Percentiles rank a stretch among this genome's conserved stretches.
Evolutionary conservation across 2,113 vertebrate genomes (phyloP).

Genomic region (Cephalophus harveyi): DNA sequence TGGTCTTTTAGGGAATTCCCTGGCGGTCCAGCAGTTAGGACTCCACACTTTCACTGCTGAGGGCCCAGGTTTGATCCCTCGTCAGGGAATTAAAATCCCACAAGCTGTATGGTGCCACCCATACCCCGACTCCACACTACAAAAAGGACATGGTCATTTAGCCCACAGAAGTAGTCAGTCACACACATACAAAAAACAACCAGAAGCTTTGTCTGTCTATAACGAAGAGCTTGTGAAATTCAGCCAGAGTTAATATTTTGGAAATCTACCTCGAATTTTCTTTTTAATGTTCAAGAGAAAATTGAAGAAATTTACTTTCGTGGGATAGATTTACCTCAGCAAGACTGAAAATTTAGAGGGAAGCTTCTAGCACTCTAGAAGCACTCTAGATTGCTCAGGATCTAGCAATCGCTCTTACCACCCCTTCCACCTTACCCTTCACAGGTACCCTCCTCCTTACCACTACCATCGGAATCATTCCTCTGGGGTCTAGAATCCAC

Average conservation of each 20-base stretch:
- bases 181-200: neutral
- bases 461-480: slow-evolving; percentile 72
- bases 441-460: slow-evolving; percentile 65
- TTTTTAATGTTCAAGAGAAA: neutral
- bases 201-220: neutral
- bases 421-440: neutral
- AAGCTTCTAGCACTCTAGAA: neutral
- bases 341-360: neutral
- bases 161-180: neutral
- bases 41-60: neutral
- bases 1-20: neutral
- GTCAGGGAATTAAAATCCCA: neutral
- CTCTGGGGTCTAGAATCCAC: slow-evolving; percentile 71
- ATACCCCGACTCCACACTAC: neutral
- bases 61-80: neutral
- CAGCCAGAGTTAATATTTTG: slow-evolving; percentile 11
- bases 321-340: neutral
- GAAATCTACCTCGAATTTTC: neutral
- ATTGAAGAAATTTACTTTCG: neutral
- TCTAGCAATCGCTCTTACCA: neutral
- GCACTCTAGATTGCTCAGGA: neutral
- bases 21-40: neutral
- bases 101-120: neutral
- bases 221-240: neutral
- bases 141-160: neutral